These are phyloP conservation scores for Melanotaenia nigrans DNA, from an alignment of 2,797 vertebrate species.

Conservation along the genomic window DNA sequence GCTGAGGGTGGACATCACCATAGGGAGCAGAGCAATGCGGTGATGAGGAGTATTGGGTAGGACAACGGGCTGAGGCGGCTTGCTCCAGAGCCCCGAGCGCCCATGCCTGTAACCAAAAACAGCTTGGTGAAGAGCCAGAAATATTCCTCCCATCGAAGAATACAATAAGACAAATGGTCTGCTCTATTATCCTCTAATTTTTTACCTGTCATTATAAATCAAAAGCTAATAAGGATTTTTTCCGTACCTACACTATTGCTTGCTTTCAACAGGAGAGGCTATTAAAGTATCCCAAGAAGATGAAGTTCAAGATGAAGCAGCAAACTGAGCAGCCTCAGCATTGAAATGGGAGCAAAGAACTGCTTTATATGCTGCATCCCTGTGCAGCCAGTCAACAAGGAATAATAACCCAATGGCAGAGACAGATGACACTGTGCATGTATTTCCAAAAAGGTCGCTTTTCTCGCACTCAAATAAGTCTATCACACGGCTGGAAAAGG, in stretches of 20 bases:
- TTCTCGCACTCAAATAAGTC: conserved; percentile 67
- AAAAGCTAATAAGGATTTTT: conserved; percentile 49
- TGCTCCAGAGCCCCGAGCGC: conserved; percentile 87
- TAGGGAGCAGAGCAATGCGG: conserved; percentile 70
- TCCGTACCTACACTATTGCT: conserved; percentile 72
- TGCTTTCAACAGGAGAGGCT: conserved; percentile 68
- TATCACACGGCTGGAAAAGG: conserved; percentile 66
- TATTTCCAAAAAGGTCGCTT: conserved; percentile 81
- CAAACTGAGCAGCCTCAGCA: conserved; percentile 58
- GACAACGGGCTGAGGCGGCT: conserved; percentile 56
- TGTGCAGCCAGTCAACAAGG: conserved; percentile 81
- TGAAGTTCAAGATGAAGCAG: conserved; percentile 65
- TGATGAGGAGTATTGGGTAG: conserved; percentile 75
- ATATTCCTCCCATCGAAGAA: conserved; percentile 31
- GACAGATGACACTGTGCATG: conserved; percentile 74
- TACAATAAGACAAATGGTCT: conserved; percentile 23
- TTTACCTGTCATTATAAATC: conserved; percentile 71
- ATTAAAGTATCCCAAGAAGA: conserved; percentile 65
- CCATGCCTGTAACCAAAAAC: conserved; percentile 86
- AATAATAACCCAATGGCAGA: conserved; percentile 83
- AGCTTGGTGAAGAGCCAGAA: conserved; percentile 42
- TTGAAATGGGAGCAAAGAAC: conserved; percentile 58
- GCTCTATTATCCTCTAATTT: conserved; percentile 36
- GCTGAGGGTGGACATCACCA: conserved; percentile 74
- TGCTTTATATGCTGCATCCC: conserved; percentile 78